Evolutionary conservation across 2,113 vertebrate genomes (phyloP).

Genomic region (Xenopus borealis): DNA sequence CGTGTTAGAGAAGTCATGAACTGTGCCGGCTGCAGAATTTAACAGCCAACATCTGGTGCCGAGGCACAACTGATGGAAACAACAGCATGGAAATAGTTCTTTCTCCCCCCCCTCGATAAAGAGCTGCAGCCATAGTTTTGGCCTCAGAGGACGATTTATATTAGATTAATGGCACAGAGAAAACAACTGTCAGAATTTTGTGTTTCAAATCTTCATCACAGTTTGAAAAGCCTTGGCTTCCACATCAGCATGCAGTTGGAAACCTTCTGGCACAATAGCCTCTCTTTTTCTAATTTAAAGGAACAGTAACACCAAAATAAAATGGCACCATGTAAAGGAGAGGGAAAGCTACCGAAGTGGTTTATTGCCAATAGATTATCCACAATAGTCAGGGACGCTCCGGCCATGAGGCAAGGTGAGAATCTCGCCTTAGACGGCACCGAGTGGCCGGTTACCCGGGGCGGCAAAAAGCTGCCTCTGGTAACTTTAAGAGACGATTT

Average conservation of each 20-base stretch:
- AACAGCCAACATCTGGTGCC: slow-evolving; percentile 80
- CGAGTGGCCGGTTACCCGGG: too few species aligned
- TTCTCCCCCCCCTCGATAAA: slow-evolving; percentile 39
- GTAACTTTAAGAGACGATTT: too few species aligned
- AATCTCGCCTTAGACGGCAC: too few species aligned
- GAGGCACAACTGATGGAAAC: slow-evolving; percentile 63
- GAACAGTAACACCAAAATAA: too few species aligned
- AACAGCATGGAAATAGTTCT: slow-evolving; percentile 57
- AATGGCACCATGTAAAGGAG: too few species aligned
- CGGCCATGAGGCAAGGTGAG: too few species aligned
- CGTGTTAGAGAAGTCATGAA: slow-evolving; percentile 74
- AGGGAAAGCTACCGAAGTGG: too few species aligned
- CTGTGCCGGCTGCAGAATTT: slow-evolving; percentile 74
- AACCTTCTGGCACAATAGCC: not conserved
- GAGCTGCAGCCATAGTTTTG: slow-evolving; percentile 41
- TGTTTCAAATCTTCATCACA: slow-evolving; percentile 21
- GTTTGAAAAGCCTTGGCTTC: not conserved
- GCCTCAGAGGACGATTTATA: slow-evolving; percentile 53
- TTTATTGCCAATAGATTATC: too few species aligned
- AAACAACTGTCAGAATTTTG: slow-evolving; percentile 48
- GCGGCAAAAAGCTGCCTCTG: too few species aligned
- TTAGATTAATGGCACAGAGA: slow-evolving; percentile 59
- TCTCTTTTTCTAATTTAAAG: too few species aligned
- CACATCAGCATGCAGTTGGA: not conserved
- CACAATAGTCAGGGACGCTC: too few species aligned